Evolutionary conservation across 2,797 vertebrate species (phyloP).

Genomic region (Nyctibius grandis): DNA sequence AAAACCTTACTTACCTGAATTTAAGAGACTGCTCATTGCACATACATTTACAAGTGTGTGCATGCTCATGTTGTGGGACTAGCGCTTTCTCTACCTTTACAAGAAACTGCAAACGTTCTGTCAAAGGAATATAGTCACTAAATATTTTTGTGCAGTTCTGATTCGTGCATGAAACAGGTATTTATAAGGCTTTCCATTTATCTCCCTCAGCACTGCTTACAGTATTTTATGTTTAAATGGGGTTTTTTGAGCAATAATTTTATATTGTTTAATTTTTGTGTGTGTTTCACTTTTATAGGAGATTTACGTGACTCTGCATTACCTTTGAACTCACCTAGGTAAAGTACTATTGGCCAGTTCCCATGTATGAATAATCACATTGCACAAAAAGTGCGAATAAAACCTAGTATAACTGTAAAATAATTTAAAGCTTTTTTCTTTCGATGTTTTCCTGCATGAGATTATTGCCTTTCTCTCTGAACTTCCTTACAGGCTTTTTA

Average conservation of each 20-base stretch:
- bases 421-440: neutral
- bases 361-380: neutral
- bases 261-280: neutral
- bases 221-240: neutral
- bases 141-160: neutral
- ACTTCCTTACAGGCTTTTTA: neutral
- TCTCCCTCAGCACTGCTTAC: neutral
- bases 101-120: neutral
- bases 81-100: neutral
- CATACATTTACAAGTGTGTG: fast-evolving
- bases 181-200: neutral
- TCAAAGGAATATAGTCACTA: neutral
- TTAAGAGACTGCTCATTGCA: neutral
- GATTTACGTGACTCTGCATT: conserved; percentile 49
- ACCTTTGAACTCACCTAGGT: conserved; percentile 65
- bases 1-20: neutral
- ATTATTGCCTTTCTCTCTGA: neutral
- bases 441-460: neutral
- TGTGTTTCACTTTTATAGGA: conserved; percentile 41
- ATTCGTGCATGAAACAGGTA: fast-evolving
- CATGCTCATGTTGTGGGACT: neutral
- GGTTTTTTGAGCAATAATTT: neutral
- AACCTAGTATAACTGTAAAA: neutral
- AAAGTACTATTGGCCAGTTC: conserved; percentile 18
- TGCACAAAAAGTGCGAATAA: neutral